These are phyloP conservation scores for Babylonia areolata DNA, from an alignment of 1,140 invertebrate species.

Conservation along the genomic window DNA sequence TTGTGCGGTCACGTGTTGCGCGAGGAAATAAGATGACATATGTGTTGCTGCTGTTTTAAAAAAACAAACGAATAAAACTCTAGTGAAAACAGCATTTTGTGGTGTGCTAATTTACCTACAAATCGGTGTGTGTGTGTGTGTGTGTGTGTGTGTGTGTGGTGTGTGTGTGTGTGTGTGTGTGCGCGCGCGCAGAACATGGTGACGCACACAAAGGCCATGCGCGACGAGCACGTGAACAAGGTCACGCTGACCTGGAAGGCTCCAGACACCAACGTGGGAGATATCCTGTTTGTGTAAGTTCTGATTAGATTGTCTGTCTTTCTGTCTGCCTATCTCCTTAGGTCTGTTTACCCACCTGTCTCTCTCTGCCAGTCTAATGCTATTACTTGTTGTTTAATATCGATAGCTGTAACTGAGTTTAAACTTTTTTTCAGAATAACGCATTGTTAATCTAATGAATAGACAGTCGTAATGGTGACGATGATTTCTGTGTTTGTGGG, in stretches of 20 bases:
- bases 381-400: no score
- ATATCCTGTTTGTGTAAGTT: constrained; percentile 26
- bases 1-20: no score
- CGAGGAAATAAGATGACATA: no score
- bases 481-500: not conserved
- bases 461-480: no score
- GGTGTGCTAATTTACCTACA: no score
- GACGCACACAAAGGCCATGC: constrained; percentile 1
- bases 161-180: not conserved
- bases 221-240: not conserved
- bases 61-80: no score
- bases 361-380: no score
- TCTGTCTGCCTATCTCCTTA: not conserved
- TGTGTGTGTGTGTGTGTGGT: no score
- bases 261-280: constrained; percentile 21
- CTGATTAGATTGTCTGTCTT: not conserved
- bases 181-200: constrained; percentile 18
- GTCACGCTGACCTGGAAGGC: constrained; percentile 23
- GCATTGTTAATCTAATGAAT: not conserved
- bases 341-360: not conserved
- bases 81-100: no score
- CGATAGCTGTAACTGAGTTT: no score
- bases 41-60: no score
- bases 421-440: not conserved
- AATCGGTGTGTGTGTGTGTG: no score